These are phyloP conservation scores for Odontomachus brunneus DNA, from an alignment of 1,140 invertebrate species.

Conservation along the genomic window DNA sequence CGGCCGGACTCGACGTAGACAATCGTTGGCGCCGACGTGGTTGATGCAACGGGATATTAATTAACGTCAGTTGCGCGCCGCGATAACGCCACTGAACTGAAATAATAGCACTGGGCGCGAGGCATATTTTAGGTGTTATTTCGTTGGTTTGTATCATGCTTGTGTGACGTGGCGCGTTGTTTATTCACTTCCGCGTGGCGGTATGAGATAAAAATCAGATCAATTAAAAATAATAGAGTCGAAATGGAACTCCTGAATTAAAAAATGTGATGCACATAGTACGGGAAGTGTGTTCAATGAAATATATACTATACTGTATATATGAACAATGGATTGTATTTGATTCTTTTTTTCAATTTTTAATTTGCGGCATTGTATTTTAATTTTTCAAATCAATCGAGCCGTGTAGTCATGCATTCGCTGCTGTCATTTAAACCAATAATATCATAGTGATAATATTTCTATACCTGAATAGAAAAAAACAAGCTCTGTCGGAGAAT, in stretches of 20 bases:
- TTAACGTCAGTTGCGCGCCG: slow-evolving; percentile 32
- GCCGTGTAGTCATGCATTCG: too few species aligned
- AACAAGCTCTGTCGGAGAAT: too few species aligned
- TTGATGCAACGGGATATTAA: slow-evolving; percentile 47
- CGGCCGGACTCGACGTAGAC: background rate
- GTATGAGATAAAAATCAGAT: slow-evolving; percentile 25
- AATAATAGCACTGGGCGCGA: background rate
- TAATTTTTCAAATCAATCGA: too few species aligned
- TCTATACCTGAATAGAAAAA: too few species aligned
- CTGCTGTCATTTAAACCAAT: too few species aligned
- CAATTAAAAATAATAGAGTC: slow-evolving; percentile 11
- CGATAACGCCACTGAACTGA: slow-evolving; percentile 7
- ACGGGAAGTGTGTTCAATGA: background rate
- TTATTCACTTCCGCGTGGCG: slow-evolving; percentile 8
- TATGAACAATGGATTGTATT: too few species aligned
- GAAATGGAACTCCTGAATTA: background rate
- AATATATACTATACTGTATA: background rate
- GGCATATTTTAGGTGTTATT: slow-evolving; percentile 21
- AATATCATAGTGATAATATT: too few species aligned
- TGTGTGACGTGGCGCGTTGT: background rate
- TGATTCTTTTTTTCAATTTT: too few species aligned
- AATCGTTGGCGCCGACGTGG: background rate
- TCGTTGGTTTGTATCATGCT: slow-evolving; percentile 17
- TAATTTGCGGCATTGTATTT: too few species aligned
- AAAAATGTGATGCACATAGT: background rate